phyloP scores from a whole-genome alignment of 2,113 vertebrate genomes.

The Hymenochirus boettgeri region DNA sequence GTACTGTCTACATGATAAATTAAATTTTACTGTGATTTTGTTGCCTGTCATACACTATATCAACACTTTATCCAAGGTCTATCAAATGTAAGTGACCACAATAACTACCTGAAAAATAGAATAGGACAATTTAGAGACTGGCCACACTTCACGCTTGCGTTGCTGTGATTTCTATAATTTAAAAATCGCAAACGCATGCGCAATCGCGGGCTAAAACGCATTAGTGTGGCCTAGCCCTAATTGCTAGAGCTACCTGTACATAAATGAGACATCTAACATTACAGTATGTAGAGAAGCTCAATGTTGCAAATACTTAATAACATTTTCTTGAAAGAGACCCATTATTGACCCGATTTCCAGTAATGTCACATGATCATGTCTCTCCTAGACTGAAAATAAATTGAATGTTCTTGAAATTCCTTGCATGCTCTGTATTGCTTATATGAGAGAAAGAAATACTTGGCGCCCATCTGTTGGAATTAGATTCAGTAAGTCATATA shows the following conservation, averaged over 20 bases:
- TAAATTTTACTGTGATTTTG: too few relatives aligned
- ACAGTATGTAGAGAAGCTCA: neutral
- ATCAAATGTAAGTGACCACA: too few relatives aligned
- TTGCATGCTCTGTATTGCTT: neutral
- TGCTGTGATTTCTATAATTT: too few relatives aligned
- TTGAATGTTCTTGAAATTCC: constrained; percentile 13
- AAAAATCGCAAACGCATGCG: too few relatives aligned
- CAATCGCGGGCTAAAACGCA: too few relatives aligned
- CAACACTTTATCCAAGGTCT: too few relatives aligned
- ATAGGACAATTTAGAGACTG: too few relatives aligned
- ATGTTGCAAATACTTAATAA: constrained; percentile 7
- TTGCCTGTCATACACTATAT: too few relatives aligned
- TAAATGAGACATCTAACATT: neutral
- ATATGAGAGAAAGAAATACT: neutral
- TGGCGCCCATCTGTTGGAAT: constrained; percentile 9
- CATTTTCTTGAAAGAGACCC: neutral
- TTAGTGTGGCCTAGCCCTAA: too few relatives aligned
- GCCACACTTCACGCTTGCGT: too few relatives aligned
- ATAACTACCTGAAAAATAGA: too few relatives aligned
- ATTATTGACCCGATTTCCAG: constrained; percentile 1
- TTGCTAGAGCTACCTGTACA: neutral
- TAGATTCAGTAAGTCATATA: constrained; percentile 4
- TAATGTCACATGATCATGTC: constrained; percentile 1
- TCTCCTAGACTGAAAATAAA: constrained; percentile 3
- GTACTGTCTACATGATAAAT: too few relatives aligned